These are phyloP conservation scores for Leptoclinus maculatus DNA, from an alignment of 2,797 vertebrate species.

Conservation along the genomic window DNA sequence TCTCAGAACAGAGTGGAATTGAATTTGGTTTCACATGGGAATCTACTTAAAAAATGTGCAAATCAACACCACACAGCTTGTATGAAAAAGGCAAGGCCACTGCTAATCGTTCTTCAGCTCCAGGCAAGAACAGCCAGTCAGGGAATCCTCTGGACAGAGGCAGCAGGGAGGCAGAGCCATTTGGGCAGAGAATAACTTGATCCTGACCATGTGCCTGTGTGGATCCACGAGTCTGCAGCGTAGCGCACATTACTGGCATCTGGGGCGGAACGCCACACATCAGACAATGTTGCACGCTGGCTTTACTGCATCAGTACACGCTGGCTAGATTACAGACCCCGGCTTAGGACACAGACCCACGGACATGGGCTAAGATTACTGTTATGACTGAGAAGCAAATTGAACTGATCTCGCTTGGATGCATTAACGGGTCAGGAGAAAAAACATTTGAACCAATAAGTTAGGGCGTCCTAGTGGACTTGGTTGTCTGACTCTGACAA, in stretches of 20 bases:
- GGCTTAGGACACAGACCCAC: conserved; percentile 10
- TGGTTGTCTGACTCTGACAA: neutral
- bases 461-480: neutral
- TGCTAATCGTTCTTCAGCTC: neutral
- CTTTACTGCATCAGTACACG: conserved; percentile 49
- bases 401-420: neutral
- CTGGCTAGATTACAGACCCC: conserved; percentile 24
- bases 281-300: conserved; percentile 55
- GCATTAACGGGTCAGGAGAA: neutral
- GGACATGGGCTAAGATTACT: conserved; percentile 7
- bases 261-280: conserved; percentile 53
- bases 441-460: neutral
- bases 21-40: conserved; percentile 12
- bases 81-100: neutral
- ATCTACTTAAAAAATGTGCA: neutral
- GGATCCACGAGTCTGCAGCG: conserved; percentile 48
- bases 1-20: neutral
- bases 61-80: neutral
- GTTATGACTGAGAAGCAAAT: conserved; percentile 1
- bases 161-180: neutral
- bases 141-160: neutral
- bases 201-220: conserved; percentile 43
- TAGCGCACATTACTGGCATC: conserved; percentile 59
- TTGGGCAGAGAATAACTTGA: conserved; percentile 26
- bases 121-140: neutral